phyloP scores from a whole-genome alignment of 92 coral and sea anemone species.

The Micromussa lordhowensis region DNA sequence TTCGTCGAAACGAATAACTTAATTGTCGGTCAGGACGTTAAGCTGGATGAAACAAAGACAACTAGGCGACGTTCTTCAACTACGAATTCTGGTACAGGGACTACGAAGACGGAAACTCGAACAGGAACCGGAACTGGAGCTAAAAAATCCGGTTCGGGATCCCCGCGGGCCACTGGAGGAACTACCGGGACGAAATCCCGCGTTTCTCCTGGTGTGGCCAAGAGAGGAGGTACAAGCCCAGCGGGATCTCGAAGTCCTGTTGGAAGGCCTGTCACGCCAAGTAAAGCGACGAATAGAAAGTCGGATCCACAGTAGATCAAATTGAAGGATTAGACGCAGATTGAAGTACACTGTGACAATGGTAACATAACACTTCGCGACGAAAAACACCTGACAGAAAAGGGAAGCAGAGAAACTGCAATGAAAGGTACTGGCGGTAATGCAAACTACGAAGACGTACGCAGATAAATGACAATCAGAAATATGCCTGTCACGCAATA shows the following conservation, averaged over 20 bases:
- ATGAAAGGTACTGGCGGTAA: background rate
- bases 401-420: background rate
- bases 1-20: constrained; percentile 81
- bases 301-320: constrained; percentile 13
- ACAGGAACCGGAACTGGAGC: constrained; percentile 60
- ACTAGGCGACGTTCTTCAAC: constrained; percentile 46
- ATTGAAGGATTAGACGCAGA: too few species aligned
- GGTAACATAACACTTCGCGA: background rate
- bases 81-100: constrained; percentile 42
- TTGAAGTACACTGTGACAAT: background rate
- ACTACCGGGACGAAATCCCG: constrained; percentile 37
- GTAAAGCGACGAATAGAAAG: constrained; percentile 4
- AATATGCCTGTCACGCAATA: background rate
- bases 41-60: constrained; percentile 71
- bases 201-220: constrained; percentile 33
- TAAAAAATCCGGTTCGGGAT: constrained; percentile 17
- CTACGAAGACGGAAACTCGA: constrained; percentile 22
- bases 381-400: background rate
- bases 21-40: constrained; percentile 84
- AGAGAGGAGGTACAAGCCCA: constrained; percentile 18
- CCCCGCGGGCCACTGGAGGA: constrained; percentile 7
- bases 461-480: background rate
- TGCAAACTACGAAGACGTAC: background rate
- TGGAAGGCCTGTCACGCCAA: constrained; percentile 42
- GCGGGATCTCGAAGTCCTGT: constrained; percentile 14